Conservation (phyloP, 2,113 vertebrate genomes). For the Zosterops lateralis region DNA sequence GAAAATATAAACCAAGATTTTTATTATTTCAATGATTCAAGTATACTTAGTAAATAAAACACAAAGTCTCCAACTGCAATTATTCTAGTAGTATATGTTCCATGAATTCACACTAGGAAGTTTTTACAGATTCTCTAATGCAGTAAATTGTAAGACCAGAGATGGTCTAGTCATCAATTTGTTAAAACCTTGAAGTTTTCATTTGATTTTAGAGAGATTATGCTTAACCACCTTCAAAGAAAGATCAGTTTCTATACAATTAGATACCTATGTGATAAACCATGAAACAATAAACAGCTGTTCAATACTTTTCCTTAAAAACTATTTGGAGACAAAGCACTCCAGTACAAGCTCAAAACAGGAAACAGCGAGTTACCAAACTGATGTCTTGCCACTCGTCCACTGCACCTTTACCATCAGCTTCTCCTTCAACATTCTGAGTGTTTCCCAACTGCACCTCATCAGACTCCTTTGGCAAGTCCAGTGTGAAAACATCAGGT, state of each 20-base stretch:
- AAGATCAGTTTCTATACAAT: not conserved
- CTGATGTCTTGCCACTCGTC: constrained; percentile 86
- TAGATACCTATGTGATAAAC: not conserved
- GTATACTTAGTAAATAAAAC: not conserved
- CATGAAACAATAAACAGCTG: not conserved
- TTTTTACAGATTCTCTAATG: not conserved
- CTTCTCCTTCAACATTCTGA: not conserved
- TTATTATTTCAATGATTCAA: not conserved
- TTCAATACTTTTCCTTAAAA: not conserved
- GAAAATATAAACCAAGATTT: not conserved
- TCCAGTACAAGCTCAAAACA: not conserved
- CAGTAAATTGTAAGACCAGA: not conserved
- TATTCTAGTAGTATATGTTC: not conserved
- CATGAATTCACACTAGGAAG: not conserved
- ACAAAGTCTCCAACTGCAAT: not conserved
- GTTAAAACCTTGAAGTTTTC: not conserved
- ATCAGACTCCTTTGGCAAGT: not conserved
- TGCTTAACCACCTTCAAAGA: not conserved
- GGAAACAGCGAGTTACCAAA: constrained; percentile 71
- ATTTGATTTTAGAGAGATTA: not conserved
- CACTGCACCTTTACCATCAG: not conserved
- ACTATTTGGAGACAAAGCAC: not conserved
- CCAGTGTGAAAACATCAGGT: not conserved
- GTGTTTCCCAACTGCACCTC: not conserved
- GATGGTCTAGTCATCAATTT: too few relatives aligned